phyloP scores from a whole-genome alignment of 2,888 invertebrate genomes.

The Melinopterus prodromus region DNA sequence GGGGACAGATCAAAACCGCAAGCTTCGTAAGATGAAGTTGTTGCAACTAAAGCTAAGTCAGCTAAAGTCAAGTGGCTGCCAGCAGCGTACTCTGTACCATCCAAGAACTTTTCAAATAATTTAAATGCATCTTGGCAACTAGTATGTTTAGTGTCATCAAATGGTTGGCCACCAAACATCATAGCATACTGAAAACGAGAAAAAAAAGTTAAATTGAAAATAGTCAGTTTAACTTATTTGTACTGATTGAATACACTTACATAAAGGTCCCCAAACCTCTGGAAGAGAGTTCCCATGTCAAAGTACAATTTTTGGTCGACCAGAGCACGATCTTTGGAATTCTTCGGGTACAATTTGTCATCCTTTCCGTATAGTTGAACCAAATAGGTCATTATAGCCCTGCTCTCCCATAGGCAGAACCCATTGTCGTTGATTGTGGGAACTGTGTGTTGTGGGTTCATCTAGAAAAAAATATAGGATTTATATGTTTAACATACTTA shows the following conservation, averaged over 20 bases:
- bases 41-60: conserved; percentile 74
- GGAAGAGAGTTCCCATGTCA: conserved; percentile 79
- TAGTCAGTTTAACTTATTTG: not conserved
- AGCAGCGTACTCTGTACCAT: conserved; percentile 74
- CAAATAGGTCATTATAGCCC: conserved; percentile 83
- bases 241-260: conserved; percentile 62
- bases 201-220: not conserved
- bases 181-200: conserved; percentile 51
- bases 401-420: conserved; percentile 83
- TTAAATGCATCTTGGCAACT: conserved; percentile 74
- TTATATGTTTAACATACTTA: not conserved
- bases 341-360: conserved; percentile 79
- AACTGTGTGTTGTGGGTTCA: conserved; percentile 86
- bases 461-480: conserved; percentile 63
- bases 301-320: conserved; percentile 85
- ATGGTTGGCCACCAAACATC: conserved; percentile 59
- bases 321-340: conserved; percentile 76
- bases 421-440: conserved; percentile 87
- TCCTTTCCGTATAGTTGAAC: conserved; percentile 83
- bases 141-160: conserved; percentile 71
- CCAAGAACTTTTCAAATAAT: conserved; percentile 76
- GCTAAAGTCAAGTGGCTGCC: conserved; percentile 80
- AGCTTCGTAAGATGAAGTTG: conserved; percentile 76
- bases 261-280: conserved; percentile 74
- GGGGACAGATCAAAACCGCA: conserved; percentile 69